These are phyloP conservation scores for Orthonevra nobilis DNA, from an alignment of 2,888 invertebrate genomes.

Conservation along the genomic window DNA sequence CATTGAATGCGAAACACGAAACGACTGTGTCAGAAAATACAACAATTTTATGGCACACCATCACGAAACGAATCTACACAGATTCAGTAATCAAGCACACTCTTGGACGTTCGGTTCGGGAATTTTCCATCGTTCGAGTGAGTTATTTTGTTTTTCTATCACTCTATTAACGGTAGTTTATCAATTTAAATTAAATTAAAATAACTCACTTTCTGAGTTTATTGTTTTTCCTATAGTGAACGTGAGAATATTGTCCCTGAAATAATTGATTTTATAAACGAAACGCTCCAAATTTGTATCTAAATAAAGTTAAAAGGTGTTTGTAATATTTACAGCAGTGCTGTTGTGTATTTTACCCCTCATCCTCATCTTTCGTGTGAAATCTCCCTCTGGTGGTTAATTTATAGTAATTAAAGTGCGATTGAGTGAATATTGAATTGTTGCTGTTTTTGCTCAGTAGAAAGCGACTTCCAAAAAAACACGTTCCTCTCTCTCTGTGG, in stretches of 20 bases:
- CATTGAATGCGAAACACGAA: constrained; percentile 6
- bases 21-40: constrained; percentile 5
- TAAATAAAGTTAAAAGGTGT: too few species aligned
- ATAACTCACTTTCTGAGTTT: not conserved
- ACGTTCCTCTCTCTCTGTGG: constrained; percentile 1
- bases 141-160: constrained; percentile 2
- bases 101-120: constrained; percentile 45
- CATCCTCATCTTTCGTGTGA: too few species aligned
- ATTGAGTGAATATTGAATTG: constrained; percentile 1
- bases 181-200: not conserved
- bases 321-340: too few species aligned
- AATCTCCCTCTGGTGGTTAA: not conserved
- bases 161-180: constrained; percentile 1
- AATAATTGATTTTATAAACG: too few species aligned
- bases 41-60: constrained; percentile 33
- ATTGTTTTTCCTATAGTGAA: too few species aligned
- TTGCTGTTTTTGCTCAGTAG: constrained; percentile 6
- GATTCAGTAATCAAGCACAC: constrained; percentile 46
- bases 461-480: constrained; percentile 19
- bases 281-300: too few species aligned
- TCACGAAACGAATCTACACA: constrained; percentile 33
- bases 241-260: too few species aligned
- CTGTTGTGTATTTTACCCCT: too few species aligned
- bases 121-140: constrained; percentile 18
- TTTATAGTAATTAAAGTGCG: not conserved